Percentiles rank a stretch among this genome's conserved stretches.
phyloP scores from a whole-genome alignment of 2,888 invertebrate genomes.

The Tenthredo amoena region DNA sequence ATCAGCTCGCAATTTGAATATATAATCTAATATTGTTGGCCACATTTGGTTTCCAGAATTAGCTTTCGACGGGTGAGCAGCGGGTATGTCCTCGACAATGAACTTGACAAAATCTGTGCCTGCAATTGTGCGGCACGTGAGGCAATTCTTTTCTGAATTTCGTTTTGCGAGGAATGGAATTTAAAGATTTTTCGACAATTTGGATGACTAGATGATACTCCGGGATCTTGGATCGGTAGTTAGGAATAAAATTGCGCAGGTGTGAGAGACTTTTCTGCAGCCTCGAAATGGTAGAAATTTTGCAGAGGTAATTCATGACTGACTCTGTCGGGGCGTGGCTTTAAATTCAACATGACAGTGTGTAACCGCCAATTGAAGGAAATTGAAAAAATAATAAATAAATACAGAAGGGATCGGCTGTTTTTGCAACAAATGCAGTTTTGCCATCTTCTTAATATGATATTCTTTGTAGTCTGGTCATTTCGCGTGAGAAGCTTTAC shows the following conservation, averaged over 20 bases:
- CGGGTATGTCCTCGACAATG: conserved; percentile 18
- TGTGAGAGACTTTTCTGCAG: background rate
- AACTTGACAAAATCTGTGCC: background rate
- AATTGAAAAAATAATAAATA: conserved; percentile 1
- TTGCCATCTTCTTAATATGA: background rate
- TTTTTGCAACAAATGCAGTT: background rate
- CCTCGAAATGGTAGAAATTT: background rate
- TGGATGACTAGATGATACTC: background rate
- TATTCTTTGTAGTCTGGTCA: conserved; percentile 18
- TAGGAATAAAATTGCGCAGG: background rate
- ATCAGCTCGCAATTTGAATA: conserved; percentile 24
- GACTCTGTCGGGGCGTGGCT: background rate
- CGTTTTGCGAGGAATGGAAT: background rate
- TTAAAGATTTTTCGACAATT: background rate
- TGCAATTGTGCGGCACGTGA: background rate
- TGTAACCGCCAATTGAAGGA: conserved; percentile 1
- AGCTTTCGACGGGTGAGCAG: background rate
- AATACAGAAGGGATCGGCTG: background rate
- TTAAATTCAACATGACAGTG: background rate
- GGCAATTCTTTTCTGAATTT: background rate
- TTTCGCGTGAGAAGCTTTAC: background rate
- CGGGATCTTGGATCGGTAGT: background rate
- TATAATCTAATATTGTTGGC: conserved; percentile 15
- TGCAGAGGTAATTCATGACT: background rate
- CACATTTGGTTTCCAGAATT: background rate